Evolutionary conservation across 2,888 invertebrate genomes (phyloP), one percentile per base, ranked within the genome.

Genomic region (Cheilosia vulpina): DNA sequence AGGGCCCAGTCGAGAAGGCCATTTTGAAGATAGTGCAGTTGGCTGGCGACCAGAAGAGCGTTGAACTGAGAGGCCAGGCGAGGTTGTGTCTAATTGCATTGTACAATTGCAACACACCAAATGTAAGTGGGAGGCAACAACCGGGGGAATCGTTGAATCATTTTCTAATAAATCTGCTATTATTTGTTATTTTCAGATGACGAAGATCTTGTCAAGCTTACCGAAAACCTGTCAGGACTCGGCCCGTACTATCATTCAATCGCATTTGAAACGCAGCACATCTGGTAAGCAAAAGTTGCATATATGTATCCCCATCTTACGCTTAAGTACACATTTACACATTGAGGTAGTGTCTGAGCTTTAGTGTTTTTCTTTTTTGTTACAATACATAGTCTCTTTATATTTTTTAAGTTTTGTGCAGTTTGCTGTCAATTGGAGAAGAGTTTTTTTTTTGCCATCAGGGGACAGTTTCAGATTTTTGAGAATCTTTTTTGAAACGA

Each of bases 21-120:
- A 92, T 98, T 2, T 93, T 93, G 15, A 96, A 96, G 90, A 94
- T 98, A 87, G 94, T 96, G 31, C 93, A 93, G 55, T 94, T 96
- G 93, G 95, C 96, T 34, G 93, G 92, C 68, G 96, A 95, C 92
- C 94, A 95, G 90, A 95, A 94, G 92, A 95, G 94, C 84, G 94
- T 92, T 90, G 96, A 93, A 94, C 95, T 95, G 93, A 94, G 94
- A 90, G 94, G 93, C 90, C 94, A 93, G 79, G 96, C 94, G 65
- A 93, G 94, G 91, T 95, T 92, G 90, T 98, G 93, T 90, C 94
- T 98, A 65, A 95, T 97, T 69, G 95, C 96, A 6, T 93, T 99
- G 71, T 99, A 98, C 93, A 97, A 98, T 93, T 95, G 97, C 88
- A 98, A 98, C 92, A 96, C 98, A 1, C 95, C 97, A 41, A 93